Evolutionary conservation across 2,888 invertebrate genomes (phyloP).

Genomic region (Hipparchia semele): DNA sequence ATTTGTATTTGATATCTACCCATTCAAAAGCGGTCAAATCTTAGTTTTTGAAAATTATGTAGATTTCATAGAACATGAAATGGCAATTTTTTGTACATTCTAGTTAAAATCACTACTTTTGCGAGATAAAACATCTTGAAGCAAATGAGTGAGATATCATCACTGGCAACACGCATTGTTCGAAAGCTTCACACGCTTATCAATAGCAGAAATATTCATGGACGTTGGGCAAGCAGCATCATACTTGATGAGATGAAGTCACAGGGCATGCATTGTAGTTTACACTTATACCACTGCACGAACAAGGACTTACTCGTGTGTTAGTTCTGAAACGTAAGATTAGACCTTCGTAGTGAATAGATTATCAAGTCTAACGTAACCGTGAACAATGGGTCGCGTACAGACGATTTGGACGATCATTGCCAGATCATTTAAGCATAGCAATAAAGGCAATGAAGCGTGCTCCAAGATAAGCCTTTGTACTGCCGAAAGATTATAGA

Average conservation of each 20-base stretch:
- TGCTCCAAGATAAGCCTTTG: slow-evolving; percentile 58
- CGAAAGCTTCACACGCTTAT: too few species aligned
- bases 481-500: slow-evolving; percentile 21
- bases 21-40: too few species aligned
- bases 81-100: too few species aligned
- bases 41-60: too few species aligned
- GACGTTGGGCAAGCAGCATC: too few species aligned
- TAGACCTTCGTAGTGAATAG: slow-evolving; percentile 43
- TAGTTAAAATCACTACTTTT: too few species aligned
- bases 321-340: slow-evolving; percentile 18
- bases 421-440: slow-evolving; percentile 55
- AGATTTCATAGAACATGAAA: too few species aligned
- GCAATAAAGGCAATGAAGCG: slow-evolving; percentile 67
- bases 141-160: too few species aligned
- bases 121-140: too few species aligned
- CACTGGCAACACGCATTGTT: too few species aligned
- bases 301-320: background rate
- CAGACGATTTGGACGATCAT: slow-evolving; percentile 27
- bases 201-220: too few species aligned
- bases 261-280: background rate
- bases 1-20: too few species aligned
- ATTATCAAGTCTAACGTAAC: slow-evolving; percentile 62
- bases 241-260: background rate
- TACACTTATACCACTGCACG: background rate
- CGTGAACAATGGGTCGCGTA: slow-evolving; percentile 52